Conservation (phyloP, 2,888 invertebrate species). For the Pseudococcus viburni region DNA sequence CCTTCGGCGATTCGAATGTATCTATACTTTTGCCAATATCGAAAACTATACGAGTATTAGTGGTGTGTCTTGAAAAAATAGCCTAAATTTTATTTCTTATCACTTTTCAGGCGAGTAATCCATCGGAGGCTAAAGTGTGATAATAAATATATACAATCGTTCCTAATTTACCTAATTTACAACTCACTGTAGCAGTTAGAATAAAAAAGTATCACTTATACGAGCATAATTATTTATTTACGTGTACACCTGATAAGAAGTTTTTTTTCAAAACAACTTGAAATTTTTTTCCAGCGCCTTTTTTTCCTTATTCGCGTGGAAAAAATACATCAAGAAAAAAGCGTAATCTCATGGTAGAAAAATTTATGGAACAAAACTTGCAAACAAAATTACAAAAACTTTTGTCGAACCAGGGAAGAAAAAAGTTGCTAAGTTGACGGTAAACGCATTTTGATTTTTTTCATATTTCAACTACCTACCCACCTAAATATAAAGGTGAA, state of each 20-base stretch:
- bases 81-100: background rate
- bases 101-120: background rate
- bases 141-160: background rate
- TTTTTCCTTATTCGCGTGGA: background rate
- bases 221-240: background rate
- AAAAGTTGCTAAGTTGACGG: conserved; percentile 15
- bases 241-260: background rate
- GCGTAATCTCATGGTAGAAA: background rate
- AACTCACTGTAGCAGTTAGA: background rate
- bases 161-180: background rate
- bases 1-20: background rate
- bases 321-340: background rate
- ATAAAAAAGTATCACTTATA: background rate
- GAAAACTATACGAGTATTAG: background rate
- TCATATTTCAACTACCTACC: background rate
- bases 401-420: background rate
- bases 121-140: background rate
- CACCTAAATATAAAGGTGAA: background rate
- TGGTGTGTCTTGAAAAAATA: background rate
- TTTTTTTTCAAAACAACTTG: background rate
- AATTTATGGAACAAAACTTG: conserved; percentile 22
- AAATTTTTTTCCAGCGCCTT: background rate
- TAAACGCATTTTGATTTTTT: conserved; percentile 27
- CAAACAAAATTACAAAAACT: conserved; percentile 12
- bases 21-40: background rate